phyloP scores from a whole-genome alignment of 2,113 vertebrate genomes.

The Mus spicilegus region DNA sequence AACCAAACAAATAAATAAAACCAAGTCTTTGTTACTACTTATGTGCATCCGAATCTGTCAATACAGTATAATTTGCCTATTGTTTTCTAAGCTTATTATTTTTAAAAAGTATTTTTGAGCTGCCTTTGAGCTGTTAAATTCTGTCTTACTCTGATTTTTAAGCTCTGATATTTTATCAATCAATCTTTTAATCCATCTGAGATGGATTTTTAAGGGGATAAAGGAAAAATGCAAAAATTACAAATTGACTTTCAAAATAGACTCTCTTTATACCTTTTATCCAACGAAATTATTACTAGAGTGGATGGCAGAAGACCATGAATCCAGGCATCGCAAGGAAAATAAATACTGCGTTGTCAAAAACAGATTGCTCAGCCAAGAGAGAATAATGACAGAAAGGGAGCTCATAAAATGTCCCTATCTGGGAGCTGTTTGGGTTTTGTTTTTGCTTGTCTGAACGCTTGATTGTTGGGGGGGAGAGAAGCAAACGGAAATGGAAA shows the following conservation, averaged over 20 bases:
- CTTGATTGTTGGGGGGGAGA: slow-evolving; percentile 58
- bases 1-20: background rate
- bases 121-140: slow-evolving; percentile 27
- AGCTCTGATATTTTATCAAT: slow-evolving; percentile 36
- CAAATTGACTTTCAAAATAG: slow-evolving; percentile 69
- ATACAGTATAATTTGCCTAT: slow-evolving; percentile 49
- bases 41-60: background rate
- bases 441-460: slow-evolving; percentile 69
- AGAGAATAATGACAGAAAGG: slow-evolving; percentile 72
- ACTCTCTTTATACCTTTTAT: slow-evolving; percentile 64
- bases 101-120: slow-evolving; percentile 37
- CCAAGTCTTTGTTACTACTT: slow-evolving; percentile 1
- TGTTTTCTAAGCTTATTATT: slow-evolving; percentile 55
- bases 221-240: slow-evolving; percentile 60
- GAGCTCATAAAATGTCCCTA: slow-evolving; percentile 74
- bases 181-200: slow-evolving; percentile 53
- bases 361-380: slow-evolving; percentile 61
- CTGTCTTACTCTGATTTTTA: slow-evolving; percentile 49
- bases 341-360: slow-evolving; percentile 76
- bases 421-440: slow-evolving; percentile 59
- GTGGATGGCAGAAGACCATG: slow-evolving; percentile 39
- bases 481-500: slow-evolving; percentile 55
- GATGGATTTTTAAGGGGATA: slow-evolving; percentile 39
- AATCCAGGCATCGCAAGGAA: slow-evolving; percentile 60
- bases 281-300: slow-evolving; percentile 54